phyloP scores from a whole-genome alignment of 2,888 invertebrate species.

The Eulithis testata region DNA sequence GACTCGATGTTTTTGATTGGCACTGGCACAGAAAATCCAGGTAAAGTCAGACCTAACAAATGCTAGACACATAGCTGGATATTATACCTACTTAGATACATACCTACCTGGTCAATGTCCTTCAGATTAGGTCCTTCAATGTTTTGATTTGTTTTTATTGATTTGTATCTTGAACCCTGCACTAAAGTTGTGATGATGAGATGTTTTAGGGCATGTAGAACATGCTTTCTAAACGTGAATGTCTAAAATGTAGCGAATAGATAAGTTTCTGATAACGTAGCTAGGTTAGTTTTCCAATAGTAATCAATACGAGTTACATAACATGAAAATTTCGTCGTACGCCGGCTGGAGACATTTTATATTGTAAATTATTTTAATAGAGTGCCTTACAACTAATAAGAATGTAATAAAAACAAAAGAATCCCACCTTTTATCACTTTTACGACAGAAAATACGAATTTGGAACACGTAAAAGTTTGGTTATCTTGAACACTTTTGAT shows the following conservation, averaged over 20 bases:
- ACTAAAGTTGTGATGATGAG: background rate
- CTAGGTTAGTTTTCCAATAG: slow-evolving; percentile 52
- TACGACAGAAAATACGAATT: slow-evolving; percentile 26
- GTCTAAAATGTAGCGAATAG: slow-evolving; percentile 11
- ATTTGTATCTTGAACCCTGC: background rate
- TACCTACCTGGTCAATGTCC: no score
- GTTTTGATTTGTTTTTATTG: background rate
- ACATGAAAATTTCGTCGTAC: slow-evolving; percentile 43
- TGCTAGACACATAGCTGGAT: no score
- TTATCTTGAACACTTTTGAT: slow-evolving; percentile 34
- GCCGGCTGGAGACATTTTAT: slow-evolving; percentile 6
- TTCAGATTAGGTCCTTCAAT: no score
- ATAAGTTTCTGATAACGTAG: slow-evolving; percentile 38
- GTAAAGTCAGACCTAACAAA: no score
- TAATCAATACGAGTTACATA: slow-evolving; percentile 69
- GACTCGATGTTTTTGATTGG: no score
- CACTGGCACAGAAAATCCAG: no score
- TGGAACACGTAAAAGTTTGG: slow-evolving; percentile 36
- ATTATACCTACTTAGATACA: no score
- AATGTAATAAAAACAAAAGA: slow-evolving; percentile 35
- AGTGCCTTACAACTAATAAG: background rate
- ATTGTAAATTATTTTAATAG: background rate
- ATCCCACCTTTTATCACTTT: slow-evolving; percentile 5
- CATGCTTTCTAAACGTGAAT: background rate
- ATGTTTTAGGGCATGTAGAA: background rate